Percentiles rank a stretch among this genome's conserved stretches.
These are phyloP conservation scores for Epinephelus awoara DNA, from an alignment of 2,797 vertebrate genomes.

Conservation along the genomic window DNA sequence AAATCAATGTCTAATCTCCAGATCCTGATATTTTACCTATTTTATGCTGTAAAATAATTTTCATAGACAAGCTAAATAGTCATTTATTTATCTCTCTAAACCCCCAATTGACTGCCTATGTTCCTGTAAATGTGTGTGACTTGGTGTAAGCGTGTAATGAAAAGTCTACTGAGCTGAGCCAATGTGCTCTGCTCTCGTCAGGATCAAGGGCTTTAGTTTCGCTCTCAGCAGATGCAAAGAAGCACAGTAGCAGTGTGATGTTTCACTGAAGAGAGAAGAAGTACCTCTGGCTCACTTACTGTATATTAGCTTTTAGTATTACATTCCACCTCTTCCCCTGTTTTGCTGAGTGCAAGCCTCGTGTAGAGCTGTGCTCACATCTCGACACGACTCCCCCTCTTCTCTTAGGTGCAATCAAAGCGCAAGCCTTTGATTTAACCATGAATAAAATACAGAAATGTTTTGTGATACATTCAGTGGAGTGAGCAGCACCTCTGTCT, in stretches of 20 bases:
- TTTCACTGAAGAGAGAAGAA: constrained; percentile 48
- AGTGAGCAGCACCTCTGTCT: constrained; percentile 36
- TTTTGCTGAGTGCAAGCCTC: constrained; percentile 50
- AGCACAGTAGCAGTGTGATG: constrained; percentile 36
- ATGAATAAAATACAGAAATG: constrained; percentile 56
- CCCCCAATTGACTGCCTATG: background rate
- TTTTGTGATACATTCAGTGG: constrained; percentile 55
- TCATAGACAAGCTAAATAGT: background rate
- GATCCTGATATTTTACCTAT: background rate
- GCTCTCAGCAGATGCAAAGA: constrained; percentile 54
- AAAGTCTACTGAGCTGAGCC: constrained; percentile 52
- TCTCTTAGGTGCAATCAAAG: constrained; percentile 57
- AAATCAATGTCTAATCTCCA: background rate
- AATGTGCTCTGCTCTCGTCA: constrained; percentile 42
- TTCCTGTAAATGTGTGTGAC: constrained; percentile 22
- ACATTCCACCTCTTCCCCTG: constrained; percentile 53
- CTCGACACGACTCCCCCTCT: constrained; percentile 43
- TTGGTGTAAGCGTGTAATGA: constrained; percentile 33
- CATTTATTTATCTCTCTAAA: background rate
- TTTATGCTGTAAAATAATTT: background rate
- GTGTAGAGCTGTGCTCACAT: constrained; percentile 33
- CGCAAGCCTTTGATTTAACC: constrained; percentile 48
- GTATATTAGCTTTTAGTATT: constrained; percentile 64
- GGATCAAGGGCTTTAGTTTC: constrained; percentile 65
- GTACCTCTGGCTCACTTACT: constrained; percentile 59